phyloP scores from a whole-genome alignment of 2,888 invertebrate genomes.

The Homarus gammarus region DNA sequence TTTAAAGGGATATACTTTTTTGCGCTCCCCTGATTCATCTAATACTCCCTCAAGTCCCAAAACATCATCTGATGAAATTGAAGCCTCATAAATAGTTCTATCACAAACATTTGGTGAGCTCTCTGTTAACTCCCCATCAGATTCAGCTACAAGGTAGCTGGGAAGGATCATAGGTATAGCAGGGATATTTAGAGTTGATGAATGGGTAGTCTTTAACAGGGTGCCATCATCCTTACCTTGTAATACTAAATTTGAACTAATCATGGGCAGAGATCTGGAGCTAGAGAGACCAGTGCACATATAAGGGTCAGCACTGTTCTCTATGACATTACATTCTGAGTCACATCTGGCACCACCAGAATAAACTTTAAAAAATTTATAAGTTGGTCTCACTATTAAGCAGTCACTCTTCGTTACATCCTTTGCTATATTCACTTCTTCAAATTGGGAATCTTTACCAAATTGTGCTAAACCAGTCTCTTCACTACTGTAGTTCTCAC shows the following conservation, averaged over 20 bases:
- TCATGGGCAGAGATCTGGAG: conserved; percentile 34
- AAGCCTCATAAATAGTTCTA: conserved; percentile 68
- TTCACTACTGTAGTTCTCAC: not conserved
- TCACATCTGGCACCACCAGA: not conserved
- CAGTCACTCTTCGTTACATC: not conserved
- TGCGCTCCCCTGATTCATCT: not conserved
- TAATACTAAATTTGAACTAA: conserved; percentile 11
- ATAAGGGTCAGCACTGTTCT: not conserved
- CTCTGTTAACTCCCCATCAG: conserved; percentile 45
- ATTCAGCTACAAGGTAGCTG: conserved; percentile 11
- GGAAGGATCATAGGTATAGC: conserved; percentile 79
- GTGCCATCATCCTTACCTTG: not conserved
- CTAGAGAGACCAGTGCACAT: not conserved
- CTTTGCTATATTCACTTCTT: not conserved
- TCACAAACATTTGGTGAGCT: conserved; percentile 67
- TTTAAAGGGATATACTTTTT: conserved; percentile 31
- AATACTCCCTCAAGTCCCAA: not conserved
- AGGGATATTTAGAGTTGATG: conserved; percentile 83
- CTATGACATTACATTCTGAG: not conserved
- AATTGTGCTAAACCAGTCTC: not conserved
- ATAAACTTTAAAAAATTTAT: conserved; percentile 21
- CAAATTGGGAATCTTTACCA: not conserved
- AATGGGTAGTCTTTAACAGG: conserved; percentile 80
- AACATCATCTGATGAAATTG: conserved; percentile 41
- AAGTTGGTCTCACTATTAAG: not conserved